A percentile compares a stretch with the other conserved stretches of the same genome.
Conservation (phyloP, 2,888 invertebrate species). For the Stramonita haemastoma region DNA sequence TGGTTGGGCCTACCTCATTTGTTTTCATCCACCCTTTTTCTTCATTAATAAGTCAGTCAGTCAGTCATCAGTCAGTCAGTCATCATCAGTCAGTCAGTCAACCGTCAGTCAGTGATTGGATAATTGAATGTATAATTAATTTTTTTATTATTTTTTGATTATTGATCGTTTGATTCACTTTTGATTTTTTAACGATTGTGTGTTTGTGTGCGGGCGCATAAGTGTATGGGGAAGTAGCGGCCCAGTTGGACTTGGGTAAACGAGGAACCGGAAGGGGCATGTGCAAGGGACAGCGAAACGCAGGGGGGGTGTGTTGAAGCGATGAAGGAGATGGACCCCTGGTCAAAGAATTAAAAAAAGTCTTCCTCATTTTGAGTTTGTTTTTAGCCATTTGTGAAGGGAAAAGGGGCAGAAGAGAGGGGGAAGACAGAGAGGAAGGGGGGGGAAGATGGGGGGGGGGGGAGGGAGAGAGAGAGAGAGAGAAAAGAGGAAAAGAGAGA, state of each 20-base stretch:
- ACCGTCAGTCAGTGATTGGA: too few relatives aligned
- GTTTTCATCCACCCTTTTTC: not conserved
- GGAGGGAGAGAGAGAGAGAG: not conserved
- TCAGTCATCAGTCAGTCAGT: too few relatives aligned
- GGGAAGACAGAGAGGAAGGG: not conserved
- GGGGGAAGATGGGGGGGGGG: not conserved
- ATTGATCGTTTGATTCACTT: too few relatives aligned
- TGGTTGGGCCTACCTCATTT: too few relatives aligned
- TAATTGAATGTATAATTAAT: not conserved
- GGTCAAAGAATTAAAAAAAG: constrained; percentile 49
- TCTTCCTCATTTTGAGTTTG: not conserved
- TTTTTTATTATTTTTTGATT: not conserved
- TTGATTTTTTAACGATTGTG: not conserved
- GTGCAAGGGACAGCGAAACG: constrained; percentile 68
- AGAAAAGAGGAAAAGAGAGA: too few relatives aligned
- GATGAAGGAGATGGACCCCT: constrained; percentile 66
- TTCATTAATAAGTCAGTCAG: not conserved
- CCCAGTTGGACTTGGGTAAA: constrained; percentile 56
- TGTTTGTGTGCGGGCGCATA: not conserved
- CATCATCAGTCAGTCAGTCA: too few relatives aligned
- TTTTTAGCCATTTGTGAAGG: not conserved
- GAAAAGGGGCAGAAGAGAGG: not conserved
- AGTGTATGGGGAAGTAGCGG: constrained; percentile 55
- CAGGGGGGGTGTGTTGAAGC: constrained; percentile 74
- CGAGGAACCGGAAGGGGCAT: constrained; percentile 63